Percentiles rank a stretch among this genome's conserved stretches.
Evolutionary conservation across 2,113 vertebrate genomes (phyloP).

Genomic region (Nestor notabilis): DNA sequence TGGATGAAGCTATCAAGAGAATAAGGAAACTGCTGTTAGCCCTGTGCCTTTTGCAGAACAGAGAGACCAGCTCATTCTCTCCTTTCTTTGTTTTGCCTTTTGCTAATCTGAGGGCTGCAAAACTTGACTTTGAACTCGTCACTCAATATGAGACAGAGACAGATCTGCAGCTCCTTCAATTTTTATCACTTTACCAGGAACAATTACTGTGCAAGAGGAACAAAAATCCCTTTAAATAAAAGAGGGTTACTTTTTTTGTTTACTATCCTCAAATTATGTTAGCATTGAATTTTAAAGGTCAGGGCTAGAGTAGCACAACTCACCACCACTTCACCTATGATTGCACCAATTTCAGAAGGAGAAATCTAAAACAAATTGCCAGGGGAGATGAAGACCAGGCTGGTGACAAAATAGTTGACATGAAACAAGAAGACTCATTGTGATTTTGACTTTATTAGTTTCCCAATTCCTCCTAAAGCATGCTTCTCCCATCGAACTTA

Average conservation of each 20-base stretch:
- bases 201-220: neutral
- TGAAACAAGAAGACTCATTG: neutral
- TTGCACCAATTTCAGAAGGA: neutral
- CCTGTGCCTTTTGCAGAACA: neutral
- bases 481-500: neutral
- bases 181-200: neutral
- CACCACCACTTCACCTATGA: neutral
- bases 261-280: neutral
- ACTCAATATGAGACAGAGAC: neutral
- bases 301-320: neutral
- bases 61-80: neutral
- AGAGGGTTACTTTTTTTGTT: neutral
- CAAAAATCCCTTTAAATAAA: conserved; percentile 1
- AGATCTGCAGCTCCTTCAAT: neutral
- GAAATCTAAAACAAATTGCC: neutral
- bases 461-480: neutral
- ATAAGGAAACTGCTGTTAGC: neutral
- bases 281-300: conserved; percentile 11
- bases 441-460: neutral
- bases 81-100: neutral
- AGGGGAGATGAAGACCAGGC: neutral
- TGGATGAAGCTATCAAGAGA: neutral
- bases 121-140: neutral
- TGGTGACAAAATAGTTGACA: neutral
- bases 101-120: neutral